These are phyloP conservation scores for Verasper variegatus DNA, from an alignment of 2,113 vertebrate species.

Conservation along the genomic window DNA sequence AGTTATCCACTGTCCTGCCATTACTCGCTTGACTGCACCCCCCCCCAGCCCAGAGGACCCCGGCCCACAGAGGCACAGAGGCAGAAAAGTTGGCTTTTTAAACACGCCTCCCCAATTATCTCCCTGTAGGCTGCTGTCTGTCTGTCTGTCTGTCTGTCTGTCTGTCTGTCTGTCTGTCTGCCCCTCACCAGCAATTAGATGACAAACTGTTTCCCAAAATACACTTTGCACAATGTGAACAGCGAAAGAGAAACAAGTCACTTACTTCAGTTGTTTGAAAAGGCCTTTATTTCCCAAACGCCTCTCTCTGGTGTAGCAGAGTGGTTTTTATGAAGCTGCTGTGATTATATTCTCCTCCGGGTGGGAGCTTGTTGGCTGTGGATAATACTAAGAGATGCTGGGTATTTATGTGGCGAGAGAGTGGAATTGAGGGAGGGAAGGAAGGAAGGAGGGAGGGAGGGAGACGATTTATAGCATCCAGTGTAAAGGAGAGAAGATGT, in stretches of 20 bases:
- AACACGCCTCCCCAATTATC: slow-evolving; percentile 77
- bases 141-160: neutral
- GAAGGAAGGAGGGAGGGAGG: neutral
- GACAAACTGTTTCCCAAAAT: neutral
- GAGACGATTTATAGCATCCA: slow-evolving; percentile 20
- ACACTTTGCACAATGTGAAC: neutral
- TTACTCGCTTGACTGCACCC: slow-evolving; percentile 46
- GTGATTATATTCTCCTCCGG: slow-evolving; percentile 51
- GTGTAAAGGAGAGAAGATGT: slow-evolving; percentile 62
- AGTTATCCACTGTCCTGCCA: slow-evolving; percentile 33
- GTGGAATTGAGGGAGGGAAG: neutral
- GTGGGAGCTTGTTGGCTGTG: slow-evolving; percentile 60
- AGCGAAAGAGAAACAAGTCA: slow-evolving; percentile 21
- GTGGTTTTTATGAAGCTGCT: slow-evolving; percentile 14
- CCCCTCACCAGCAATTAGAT: neutral
- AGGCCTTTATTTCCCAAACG: neutral
- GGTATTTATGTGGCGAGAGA: slow-evolving; percentile 54
- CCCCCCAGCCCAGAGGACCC: slow-evolving; percentile 1
- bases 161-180: slow-evolving; percentile 8
- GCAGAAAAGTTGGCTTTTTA: slow-evolving; percentile 44
- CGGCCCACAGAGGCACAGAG: slow-evolving; percentile 21
- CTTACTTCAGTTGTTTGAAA: slow-evolving; percentile 50
- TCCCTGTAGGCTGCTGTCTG: slow-evolving; percentile 34
- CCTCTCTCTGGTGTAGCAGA: neutral
- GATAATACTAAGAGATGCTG: slow-evolving; percentile 56